Percentiles rank a stretch among this genome's conserved stretches.
Evolutionary conservation across 1,140 invertebrate genomes (phyloP).

Genomic region (Drosophila pectinifera): DNA sequence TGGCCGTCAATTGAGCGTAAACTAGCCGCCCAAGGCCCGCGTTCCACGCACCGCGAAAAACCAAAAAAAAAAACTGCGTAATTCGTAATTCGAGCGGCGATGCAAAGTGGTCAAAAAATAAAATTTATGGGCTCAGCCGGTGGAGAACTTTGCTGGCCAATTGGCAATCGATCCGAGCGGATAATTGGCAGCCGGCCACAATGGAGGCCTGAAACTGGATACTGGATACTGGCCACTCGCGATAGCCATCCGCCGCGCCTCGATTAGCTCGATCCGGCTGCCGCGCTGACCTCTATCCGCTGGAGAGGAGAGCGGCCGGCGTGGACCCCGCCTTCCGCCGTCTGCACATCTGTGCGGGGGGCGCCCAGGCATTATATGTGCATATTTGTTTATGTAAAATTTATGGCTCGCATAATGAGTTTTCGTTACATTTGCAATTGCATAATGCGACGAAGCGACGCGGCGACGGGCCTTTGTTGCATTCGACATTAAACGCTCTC

Average conservation of each 20-base stretch:
- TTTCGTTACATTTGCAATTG: conserved; percentile 62
- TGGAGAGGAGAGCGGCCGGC: neutral
- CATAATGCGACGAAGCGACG: conserved; percentile 29
- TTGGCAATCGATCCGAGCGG: conserved; percentile 42
- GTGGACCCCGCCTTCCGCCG: conserved; percentile 6
- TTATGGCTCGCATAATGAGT: conserved; percentile 52
- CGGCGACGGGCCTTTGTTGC: conserved; percentile 44
- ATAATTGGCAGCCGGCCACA: conserved; percentile 50
- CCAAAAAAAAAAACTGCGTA: conserved; percentile 1
- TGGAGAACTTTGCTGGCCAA: conserved; percentile 30
- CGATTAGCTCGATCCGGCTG: conserved; percentile 16
- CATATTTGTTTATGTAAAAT: conserved; percentile 49
- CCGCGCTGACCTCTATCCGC: conserved; percentile 33
- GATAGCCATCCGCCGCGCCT: conserved; percentile 25
- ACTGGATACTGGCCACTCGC: conserved; percentile 11
- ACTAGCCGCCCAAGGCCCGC: conserved; percentile 39
- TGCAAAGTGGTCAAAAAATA: conserved; percentile 55
- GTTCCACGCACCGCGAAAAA: conserved; percentile 22
- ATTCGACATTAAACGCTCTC: conserved; percentile 69
- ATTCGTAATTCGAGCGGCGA: conserved; percentile 43
- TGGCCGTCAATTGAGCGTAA: conserved; percentile 22
- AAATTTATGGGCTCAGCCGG: conserved; percentile 36
- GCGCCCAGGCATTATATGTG: conserved; percentile 30
- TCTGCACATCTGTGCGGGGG: conserved; percentile 26
- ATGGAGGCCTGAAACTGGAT: conserved; percentile 28